Percentiles rank a stretch among this genome's conserved stretches.
Conservation (phyloP, 2,113 vertebrate species). For the Pluvianellus socialis region DNA sequence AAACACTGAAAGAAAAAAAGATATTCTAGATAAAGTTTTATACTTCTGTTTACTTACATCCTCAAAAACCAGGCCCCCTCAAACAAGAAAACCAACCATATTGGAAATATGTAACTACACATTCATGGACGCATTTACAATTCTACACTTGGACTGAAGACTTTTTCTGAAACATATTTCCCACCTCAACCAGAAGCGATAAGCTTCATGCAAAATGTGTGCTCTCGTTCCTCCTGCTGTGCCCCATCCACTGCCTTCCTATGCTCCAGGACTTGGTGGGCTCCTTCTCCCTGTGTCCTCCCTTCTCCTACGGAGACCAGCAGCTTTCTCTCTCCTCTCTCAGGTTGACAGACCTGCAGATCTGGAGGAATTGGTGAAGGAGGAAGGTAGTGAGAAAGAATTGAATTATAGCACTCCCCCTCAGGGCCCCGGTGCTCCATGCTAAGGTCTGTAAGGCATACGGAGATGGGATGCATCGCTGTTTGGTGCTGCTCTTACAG, state of each 20-base stretch:
- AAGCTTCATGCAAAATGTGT: not conserved
- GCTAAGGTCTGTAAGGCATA: not conserved
- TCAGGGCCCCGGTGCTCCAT: not conserved
- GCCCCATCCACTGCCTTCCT: not conserved
- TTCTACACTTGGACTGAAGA: not conserved
- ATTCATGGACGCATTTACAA: not conserved
- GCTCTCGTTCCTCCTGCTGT: not conserved
- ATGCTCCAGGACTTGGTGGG: not conserved
- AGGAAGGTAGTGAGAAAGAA: not conserved
- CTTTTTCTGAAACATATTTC: not conserved
- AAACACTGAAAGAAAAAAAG: not conserved
- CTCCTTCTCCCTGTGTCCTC: not conserved
- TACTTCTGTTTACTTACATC: not conserved
- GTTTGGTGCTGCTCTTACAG: not conserved
- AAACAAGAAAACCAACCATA: not conserved
- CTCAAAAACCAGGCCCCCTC: not conserved
- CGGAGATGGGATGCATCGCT: not conserved
- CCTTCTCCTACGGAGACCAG: fast-evolving
- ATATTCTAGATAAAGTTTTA: not conserved
- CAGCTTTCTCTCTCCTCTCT: not conserved
- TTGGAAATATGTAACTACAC: not conserved
- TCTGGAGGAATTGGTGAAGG: not conserved
- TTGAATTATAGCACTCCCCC: not conserved
- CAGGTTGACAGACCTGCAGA: not conserved
- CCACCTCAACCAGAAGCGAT: not conserved